These are phyloP conservation scores for Parnassius apollo DNA, from an alignment of 2,888 invertebrate species.

Conservation along the genomic window DNA sequence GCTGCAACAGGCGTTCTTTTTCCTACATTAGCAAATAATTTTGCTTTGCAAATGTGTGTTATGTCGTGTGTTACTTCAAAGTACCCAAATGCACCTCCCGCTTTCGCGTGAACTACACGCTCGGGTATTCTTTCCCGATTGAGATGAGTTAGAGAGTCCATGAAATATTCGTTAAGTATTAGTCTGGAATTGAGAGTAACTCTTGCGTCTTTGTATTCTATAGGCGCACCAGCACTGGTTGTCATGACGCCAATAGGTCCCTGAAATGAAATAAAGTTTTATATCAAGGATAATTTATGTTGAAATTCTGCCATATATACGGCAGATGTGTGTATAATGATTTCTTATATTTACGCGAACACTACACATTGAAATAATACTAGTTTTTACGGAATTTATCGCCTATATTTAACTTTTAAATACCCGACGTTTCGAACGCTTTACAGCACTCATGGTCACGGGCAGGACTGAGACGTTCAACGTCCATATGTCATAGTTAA, in stretches of 20 bases:
- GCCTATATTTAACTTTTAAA: too few relatives aligned
- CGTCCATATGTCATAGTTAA: too few relatives aligned
- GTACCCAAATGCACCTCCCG: conserved; percentile 91
- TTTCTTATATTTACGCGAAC: too few relatives aligned
- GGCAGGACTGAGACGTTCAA: too few relatives aligned
- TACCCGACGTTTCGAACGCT: too few relatives aligned
- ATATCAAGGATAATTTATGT: too few relatives aligned
- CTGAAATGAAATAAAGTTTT: conserved; percentile 48
- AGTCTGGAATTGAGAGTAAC: conserved; percentile 89
- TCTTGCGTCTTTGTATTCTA: conserved; percentile 85
- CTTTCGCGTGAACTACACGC: conserved; percentile 95
- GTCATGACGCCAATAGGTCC: conserved; percentile 81
- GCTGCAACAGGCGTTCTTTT: conserved; percentile 88
- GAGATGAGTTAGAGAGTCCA: conserved; percentile 89
- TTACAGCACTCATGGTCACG: too few relatives aligned
- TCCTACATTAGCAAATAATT: conserved; percentile 86
- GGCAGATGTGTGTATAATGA: too few relatives aligned
- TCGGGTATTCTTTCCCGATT: conserved; percentile 95
- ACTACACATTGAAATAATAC: too few relatives aligned
- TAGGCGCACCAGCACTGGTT: conserved; percentile 89
- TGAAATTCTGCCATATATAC: too few relatives aligned
- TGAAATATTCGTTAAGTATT: conserved; percentile 88
- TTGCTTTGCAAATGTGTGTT: conserved; percentile 86
- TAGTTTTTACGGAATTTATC: too few relatives aligned
- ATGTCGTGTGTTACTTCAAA: conserved; percentile 93